Conservation (phyloP, 2,113 vertebrate genomes). For the Carlito syrichta region DNA sequence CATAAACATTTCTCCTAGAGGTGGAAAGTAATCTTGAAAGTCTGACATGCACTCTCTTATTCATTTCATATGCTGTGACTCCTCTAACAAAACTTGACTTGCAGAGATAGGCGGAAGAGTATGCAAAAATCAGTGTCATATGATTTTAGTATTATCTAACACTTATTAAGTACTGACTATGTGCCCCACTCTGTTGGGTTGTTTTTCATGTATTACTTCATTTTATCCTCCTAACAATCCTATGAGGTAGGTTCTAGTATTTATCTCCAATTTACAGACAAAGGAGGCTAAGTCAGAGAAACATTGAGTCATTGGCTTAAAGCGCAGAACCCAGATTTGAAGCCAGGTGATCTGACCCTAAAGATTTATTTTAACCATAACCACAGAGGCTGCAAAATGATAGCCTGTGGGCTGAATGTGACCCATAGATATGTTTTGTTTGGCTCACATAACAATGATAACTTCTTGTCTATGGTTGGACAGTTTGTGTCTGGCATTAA, state of each 20-base stretch:
- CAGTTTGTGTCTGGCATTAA: not conserved
- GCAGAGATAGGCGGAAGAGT: not conserved
- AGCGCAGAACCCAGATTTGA: not conserved
- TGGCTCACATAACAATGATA: not conserved
- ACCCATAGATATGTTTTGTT: not conserved
- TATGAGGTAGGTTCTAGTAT: not conserved
- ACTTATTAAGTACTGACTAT: not conserved
- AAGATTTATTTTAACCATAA: conserved; percentile 5
- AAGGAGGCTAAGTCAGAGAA: not conserved
- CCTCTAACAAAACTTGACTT: not conserved
- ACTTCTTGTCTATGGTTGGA: not conserved
- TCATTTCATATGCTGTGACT: not conserved
- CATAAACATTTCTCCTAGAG: not conserved
- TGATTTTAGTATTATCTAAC: not conserved
- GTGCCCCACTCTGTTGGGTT: not conserved
- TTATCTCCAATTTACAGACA: not conserved
- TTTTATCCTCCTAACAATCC: not conserved
- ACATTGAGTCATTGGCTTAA: not conserved
- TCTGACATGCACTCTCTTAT: not conserved
- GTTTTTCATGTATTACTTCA: not conserved
- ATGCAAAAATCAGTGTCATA: not conserved
- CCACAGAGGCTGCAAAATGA: not conserved
- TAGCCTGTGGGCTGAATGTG: not conserved
- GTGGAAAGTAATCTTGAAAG: not conserved
- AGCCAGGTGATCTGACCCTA: not conserved